These are phyloP conservation scores for human DNA, from an alignment of 2,113 vertebrate genomes.

Conservation along the genomic window DNA sequence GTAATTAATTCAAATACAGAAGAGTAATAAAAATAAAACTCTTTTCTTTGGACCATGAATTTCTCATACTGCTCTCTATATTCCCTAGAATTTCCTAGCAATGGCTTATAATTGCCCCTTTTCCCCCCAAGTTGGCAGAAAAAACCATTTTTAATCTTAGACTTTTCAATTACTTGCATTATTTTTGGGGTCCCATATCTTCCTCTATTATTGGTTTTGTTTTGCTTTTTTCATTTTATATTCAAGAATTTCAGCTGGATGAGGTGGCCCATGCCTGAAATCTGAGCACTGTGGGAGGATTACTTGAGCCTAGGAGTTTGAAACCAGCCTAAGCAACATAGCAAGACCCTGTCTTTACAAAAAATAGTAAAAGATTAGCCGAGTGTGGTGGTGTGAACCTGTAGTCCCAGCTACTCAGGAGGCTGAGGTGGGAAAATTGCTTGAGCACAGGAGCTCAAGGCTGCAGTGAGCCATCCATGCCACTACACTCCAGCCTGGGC, in stretches of 20 bases:
- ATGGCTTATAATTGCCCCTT: background rate
- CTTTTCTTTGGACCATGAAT: background rate
- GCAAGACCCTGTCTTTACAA: background rate
- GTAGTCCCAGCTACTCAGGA: background rate
- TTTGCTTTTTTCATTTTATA: background rate
- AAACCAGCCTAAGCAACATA: background rate
- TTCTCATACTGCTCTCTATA: background rate
- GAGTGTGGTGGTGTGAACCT: background rate
- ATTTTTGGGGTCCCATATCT: background rate
- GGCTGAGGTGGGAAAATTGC: too few species aligned
- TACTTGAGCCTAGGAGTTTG: background rate
- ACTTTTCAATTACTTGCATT: background rate
- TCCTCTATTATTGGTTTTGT: background rate
- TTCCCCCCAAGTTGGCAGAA: background rate
- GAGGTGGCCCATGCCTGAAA: background rate
- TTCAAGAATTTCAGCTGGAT: background rate
- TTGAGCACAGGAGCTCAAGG: too few species aligned
- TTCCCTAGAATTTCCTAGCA: background rate
- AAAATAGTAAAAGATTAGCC: background rate
- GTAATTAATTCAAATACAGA: background rate
- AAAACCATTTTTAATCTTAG: background rate
- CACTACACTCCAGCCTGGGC: too few species aligned
- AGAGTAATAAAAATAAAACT: background rate
- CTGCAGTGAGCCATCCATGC: too few species aligned
- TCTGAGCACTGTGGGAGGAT: background rate